Conservation (phyloP, 2,797 vertebrate species). For the Philypnodon macrostomus region DNA sequence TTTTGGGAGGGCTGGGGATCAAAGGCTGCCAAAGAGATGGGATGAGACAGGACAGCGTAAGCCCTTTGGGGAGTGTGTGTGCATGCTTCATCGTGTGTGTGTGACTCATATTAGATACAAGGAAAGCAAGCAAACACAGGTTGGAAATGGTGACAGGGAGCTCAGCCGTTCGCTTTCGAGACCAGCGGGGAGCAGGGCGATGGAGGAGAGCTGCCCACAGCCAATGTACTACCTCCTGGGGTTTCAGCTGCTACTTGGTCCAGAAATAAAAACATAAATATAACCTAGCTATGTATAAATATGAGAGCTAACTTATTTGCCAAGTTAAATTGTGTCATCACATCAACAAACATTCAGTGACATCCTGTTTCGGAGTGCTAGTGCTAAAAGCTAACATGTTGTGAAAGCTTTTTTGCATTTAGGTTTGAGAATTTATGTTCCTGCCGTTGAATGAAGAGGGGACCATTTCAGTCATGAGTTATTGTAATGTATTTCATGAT, state of each 20-base stretch:
- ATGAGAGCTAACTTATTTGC: conserved; percentile 21
- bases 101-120: conserved; percentile 58
- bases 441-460: background rate
- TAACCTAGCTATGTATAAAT: conserved; percentile 18
- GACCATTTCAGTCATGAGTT: conserved; percentile 38
- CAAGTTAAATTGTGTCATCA: conserved; percentile 6
- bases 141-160: conserved; percentile 64
- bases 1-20: conserved; percentile 63
- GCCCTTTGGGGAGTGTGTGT: conserved; percentile 63
- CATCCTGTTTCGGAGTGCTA: too few relatives aligned
- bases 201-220: conserved; percentile 40
- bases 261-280: conserved; percentile 34
- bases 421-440: too few relatives aligned
- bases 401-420: too few relatives aligned
- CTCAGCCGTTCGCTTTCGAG: conserved; percentile 56
- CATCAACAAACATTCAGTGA: background rate
- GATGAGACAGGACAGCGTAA: conserved; percentile 67
- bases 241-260: conserved; percentile 53
- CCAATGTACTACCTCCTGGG: conserved; percentile 44
- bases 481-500: conserved; percentile 40
- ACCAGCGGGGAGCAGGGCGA: conserved; percentile 56
- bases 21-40: conserved; percentile 64
- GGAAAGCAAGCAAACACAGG: conserved; percentile 51
- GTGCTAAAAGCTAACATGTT: background rate
- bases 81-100: conserved; percentile 30